Evolutionary conservation across 2,888 invertebrate genomes (phyloP), one percentile per base, ranked within the genome.

Genomic region (Trissolcus brochymenae): DNA sequence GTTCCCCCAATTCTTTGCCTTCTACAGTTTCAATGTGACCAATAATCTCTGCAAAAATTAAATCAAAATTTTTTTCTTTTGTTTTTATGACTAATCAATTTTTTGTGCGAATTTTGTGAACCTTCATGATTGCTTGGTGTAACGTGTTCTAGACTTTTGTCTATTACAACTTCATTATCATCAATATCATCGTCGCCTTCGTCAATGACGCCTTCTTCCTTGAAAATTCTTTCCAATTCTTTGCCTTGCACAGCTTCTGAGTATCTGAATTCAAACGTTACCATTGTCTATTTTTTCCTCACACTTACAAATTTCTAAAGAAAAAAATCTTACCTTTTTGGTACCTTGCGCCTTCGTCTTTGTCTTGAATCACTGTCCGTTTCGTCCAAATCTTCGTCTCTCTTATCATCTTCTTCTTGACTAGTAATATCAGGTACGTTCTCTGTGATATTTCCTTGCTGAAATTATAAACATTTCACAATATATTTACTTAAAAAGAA

Each of bases 181-280:
- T 80, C 81, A 80, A 90, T 77, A 81, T 83, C 82, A 86, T 80
- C 79, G 1, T 84, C 84, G 25, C 93, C 93, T 40, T 91, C 92
- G 67, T 94, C 94, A 25, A 92, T 92, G 11, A 94, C 92, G 0
- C 94, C 94, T 87, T 94, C 93, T 83, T 94, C 93, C 82, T 92
- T 91, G 81, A 94, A 93, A 80, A 94, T 93, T 79, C 93, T 91
- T 82, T 94, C 94, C 59, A 95, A 89, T 87, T 95, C 95, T 87
- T 94, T 93, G 4, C 94, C 95, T 91, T 94, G 89, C 21, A 87
- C 89, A 53, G 89, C 88, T 83, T 90, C 90, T 81, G 86, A 87
- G 75, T 87, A 90, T 76, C 89, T 90, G 29, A 4, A 51, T 17
- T 17, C 9, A 51, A 14, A 46, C 1, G 1, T 7, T 11, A 35